Percentiles rank a stretch among this genome's conserved stretches.
phyloP scores from a whole-genome alignment of 2,113 vertebrate genomes.

The Daphoenositta chrysoptera region DNA sequence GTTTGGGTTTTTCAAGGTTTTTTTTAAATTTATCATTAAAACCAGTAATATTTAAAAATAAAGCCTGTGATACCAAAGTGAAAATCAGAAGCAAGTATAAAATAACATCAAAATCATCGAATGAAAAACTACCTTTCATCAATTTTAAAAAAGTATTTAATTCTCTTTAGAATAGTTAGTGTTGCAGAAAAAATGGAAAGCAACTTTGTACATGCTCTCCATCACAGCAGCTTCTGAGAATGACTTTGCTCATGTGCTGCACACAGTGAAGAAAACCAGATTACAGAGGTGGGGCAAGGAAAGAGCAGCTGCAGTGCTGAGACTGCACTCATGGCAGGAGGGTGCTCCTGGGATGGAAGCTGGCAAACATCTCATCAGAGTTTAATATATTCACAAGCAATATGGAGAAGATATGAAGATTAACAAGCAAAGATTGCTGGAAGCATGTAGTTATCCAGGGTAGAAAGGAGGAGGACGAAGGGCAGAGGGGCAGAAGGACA shows the following conservation, averaged over 20 bases:
- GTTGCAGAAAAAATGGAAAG: not conserved
- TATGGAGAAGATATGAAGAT: not conserved
- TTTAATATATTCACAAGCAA: not conserved
- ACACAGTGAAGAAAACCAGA: not conserved
- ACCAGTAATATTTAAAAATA: not conserved
- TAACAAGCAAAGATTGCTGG: not conserved
- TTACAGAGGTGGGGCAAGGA: not conserved
- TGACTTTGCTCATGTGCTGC: not conserved
- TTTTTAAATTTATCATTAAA: not conserved
- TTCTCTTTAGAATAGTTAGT: not conserved
- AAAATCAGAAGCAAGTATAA: not conserved
- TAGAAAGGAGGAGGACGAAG: not conserved
- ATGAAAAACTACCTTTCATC: not conserved
- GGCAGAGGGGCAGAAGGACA: not conserved
- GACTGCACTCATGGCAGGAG: not conserved
- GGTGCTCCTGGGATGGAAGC: not conserved
- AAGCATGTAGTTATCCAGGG: not conserved
- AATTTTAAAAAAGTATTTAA: not conserved
- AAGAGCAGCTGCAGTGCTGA: not conserved
- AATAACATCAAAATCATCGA: not conserved
- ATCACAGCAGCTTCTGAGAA: not conserved
- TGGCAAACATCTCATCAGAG: not conserved
- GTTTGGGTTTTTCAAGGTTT: fast-evolving
- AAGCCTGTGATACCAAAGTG: not conserved
- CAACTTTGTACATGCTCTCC: not conserved